Base-by-base conservation (phyloP, 2,797 vertebrate genomes). In the Melanotaenia boesemani region DNA sequence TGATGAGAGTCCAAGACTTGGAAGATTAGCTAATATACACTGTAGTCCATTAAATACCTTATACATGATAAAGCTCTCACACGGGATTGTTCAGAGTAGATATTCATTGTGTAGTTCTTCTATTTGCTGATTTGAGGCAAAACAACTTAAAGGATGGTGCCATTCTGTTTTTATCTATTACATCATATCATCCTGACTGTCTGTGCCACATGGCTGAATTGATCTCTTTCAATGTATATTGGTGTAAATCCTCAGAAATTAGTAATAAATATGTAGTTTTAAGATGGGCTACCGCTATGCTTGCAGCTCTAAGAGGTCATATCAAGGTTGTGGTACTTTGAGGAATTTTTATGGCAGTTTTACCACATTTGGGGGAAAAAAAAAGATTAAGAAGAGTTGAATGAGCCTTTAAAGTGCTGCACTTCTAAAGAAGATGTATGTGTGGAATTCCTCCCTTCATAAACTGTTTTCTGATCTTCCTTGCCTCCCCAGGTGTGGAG, bases 401-500 rank as follows among this genome's bases (percentile, higher is more conserved):
- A 9, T 4, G 16, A 56, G 10, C 30, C 3, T 66, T 59, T 6
- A 13, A n/a, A 5, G 5, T 20, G 10, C 6, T 22, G 8, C 16
- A 5, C 4, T 48, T 30, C 15, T 26, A 44, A 4, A 44, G 16
- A 44, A 24, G 46, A 28, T 16, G 28, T 13, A 13, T 26, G 6
- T n/a, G 6, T 9, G 20, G 12, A 56, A 41, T 18, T 44, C 37
- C 18, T 62, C 22, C 2, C 54, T 26, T 54, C 22, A 54, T 54
- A 54, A 26, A 6, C 6, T 28, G 12, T 28, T 50, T 34, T 58
- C 22, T 32, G 24, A 34, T 12, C 36, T 57, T 41, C 8, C 24
- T 13, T 6, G 5, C 8, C 56, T 24, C 37, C 18, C 0, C 91
- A 95, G 95, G 94, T 99, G 46, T 99, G 98, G 98, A 97, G 95